phyloP scores from a whole-genome alignment of 2,888 invertebrate species.

The Drosophila infuscata region DNA sequence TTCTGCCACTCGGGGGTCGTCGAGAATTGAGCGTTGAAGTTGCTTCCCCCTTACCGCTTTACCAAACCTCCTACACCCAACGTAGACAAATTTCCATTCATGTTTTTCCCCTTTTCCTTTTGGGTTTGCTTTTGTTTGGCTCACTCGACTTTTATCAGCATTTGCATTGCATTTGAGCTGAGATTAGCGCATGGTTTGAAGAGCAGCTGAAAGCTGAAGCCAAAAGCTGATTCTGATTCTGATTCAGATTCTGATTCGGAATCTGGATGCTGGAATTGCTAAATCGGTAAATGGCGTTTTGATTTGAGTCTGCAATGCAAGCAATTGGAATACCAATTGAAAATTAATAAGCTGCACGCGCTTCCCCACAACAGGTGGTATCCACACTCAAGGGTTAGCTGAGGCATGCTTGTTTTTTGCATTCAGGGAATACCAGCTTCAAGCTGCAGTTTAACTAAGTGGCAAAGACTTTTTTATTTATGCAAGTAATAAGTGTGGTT shows the following conservation, averaged over 20 bases:
- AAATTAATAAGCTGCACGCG: constrained; percentile 62
- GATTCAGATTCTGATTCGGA: neutral
- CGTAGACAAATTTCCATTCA: constrained; percentile 46
- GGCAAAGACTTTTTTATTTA: neutral
- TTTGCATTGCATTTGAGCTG: constrained; percentile 74
- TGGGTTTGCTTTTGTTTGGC: constrained; percentile 35
- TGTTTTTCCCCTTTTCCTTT: constrained; percentile 29
- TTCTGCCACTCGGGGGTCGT: constrained; percentile 1
- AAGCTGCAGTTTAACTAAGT: neutral
- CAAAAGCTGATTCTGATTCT: constrained; percentile 4
- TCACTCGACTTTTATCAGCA: constrained; percentile 47
- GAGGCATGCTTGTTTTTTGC: neutral
- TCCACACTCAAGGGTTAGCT: constrained; percentile 1
- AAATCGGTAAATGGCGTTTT: constrained; percentile 65
- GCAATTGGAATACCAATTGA: constrained; percentile 46
- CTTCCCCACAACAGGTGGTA: constrained; percentile 16
- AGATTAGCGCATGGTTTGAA: constrained; percentile 68
- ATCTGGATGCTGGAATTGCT: constrained; percentile 34
- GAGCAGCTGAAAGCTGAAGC: neutral
- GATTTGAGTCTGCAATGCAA: constrained; percentile 42
- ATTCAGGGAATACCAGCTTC: neutral
- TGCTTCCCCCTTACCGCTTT: neutral
- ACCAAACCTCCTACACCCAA: neutral
- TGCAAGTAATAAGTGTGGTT: neutral
- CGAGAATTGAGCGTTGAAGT: constrained; percentile 8